These are phyloP conservation scores for Geophilus truncorum DNA, from an alignment of 2,888 invertebrate genomes.

Conservation along the genomic window DNA sequence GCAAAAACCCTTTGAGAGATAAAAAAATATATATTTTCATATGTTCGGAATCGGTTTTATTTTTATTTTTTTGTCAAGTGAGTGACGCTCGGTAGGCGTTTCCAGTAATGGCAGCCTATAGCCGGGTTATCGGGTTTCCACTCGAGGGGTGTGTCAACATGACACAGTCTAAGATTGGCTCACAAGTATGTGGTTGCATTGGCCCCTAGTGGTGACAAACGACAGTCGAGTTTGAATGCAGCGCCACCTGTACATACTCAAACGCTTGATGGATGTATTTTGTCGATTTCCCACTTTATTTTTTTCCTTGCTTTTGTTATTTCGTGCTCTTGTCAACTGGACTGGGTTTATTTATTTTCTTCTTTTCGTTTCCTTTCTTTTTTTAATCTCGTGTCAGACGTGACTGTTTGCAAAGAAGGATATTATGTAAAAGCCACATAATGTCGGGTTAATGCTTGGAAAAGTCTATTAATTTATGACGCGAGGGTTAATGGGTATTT, in stretches of 20 bases:
- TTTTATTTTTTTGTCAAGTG: neutral
- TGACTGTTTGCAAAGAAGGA: neutral
- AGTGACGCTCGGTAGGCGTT: neutral
- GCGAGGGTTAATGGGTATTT: neutral
- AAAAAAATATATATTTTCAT: neutral
- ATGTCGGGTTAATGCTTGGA: neutral
- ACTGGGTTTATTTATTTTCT: neutral
- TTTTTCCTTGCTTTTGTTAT: neutral
- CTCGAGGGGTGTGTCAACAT: constrained; percentile 20
- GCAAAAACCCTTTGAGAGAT: neutral
- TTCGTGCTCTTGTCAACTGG: neutral
- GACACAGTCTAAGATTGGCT: constrained; percentile 16
- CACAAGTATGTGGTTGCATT: constrained; percentile 17
- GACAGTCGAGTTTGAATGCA: constrained; percentile 9
- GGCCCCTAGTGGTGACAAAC: constrained; percentile 20
- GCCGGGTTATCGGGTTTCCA: constrained; percentile 16
- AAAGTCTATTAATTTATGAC: neutral
- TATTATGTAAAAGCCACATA: neutral
- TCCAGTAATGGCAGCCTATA: neutral
- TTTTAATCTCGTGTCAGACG: neutral
- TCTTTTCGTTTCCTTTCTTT: neutral
- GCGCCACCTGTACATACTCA: constrained; percentile 20
- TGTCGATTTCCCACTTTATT: neutral
- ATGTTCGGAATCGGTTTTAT: neutral
- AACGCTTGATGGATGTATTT: constrained; percentile 7